Evolutionary conservation across 2,113 vertebrate genomes (phyloP).

Genomic region (Hydrochoerus hydrochaeris): DNA sequence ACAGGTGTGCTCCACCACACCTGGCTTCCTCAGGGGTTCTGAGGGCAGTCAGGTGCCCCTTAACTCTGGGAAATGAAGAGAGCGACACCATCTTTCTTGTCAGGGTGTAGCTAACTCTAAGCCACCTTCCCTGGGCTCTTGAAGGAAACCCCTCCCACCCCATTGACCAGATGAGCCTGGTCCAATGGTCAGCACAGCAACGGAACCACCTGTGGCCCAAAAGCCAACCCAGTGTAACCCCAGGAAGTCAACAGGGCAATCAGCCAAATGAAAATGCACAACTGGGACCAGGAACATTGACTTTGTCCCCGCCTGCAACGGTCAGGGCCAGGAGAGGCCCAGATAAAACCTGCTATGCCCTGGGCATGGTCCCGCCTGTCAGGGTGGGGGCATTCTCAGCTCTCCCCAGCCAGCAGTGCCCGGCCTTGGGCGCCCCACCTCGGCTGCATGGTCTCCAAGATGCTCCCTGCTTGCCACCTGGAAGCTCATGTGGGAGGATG

Average conservation of each 20-base stretch:
- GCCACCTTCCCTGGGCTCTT: background rate
- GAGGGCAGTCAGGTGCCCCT: background rate
- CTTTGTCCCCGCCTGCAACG: background rate
- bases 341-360: background rate
- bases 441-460: background rate
- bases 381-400: background rate
- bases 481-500: background rate
- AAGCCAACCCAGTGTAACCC: fast-evolving
- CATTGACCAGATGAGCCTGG: background rate
- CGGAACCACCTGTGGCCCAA: background rate
- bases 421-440: background rate
- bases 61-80: background rate
- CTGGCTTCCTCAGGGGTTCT: background rate
- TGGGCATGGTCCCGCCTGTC: background rate
- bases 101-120: background rate
- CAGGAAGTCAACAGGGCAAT: background rate
- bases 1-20: background rate
- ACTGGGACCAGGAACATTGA: background rate
- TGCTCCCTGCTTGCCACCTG: background rate
- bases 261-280: background rate
- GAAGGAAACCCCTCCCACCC: background rate
- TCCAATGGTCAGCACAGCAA: background rate
- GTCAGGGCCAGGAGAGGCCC: too few species aligned
- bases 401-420: background rate
- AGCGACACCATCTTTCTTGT: background rate